Base-by-base conservation (phyloP, 2,888 invertebrate species). In the Marasmarcha lunaedactyla region DNA sequence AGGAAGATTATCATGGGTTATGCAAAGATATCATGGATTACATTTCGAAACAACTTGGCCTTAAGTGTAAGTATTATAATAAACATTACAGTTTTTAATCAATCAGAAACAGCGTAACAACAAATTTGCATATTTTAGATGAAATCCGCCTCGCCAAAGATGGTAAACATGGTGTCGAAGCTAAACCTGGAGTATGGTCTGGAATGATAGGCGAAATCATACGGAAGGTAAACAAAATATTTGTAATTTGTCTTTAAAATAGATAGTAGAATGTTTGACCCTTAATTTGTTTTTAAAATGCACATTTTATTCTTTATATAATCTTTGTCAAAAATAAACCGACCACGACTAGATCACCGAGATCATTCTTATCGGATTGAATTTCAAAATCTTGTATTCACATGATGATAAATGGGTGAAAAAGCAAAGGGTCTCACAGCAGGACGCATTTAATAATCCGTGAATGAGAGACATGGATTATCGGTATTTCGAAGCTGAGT, bases 21-120 rank as follows among this genome's bases (percentile, higher is more conserved):
- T 95, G 95, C 74, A 94, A 96, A 62, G 97, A 97, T 65, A 83
- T 97, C 30, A 91, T 94, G 2, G 92, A 94, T 55, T 83, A 93
- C 46, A 88, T 97, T 45, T 86, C 94, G 1, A 89, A 89, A 53
- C 89, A 88, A 60, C 86, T 95, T 45, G 91, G 90, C 42, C 94
- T 95, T 50, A 91, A 91, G 67, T 96, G 95, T 94, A 84, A 88
- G 92, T 86, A 43, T 34, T 25, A 9, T 9, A 10, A 33, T 38
- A 12, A 15, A 38, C 20, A 33, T 33, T 33, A 10, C 12, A 12
- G 15, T 6, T 6, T 25, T n/a, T n/a, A n/a, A n/a, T n/a, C n/a
- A n/a, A n/a, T n/a, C n/a, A n/a, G n/a, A n/a, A n/a, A n/a, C n/a
- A n/a, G n/a, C n/a, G n/a, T n/a, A n/a, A n/a, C n/a, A n/a, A n/a